These are phyloP conservation scores for Limenitis camilla DNA, from an alignment of 2,888 invertebrate species.

Conservation along the genomic window DNA sequence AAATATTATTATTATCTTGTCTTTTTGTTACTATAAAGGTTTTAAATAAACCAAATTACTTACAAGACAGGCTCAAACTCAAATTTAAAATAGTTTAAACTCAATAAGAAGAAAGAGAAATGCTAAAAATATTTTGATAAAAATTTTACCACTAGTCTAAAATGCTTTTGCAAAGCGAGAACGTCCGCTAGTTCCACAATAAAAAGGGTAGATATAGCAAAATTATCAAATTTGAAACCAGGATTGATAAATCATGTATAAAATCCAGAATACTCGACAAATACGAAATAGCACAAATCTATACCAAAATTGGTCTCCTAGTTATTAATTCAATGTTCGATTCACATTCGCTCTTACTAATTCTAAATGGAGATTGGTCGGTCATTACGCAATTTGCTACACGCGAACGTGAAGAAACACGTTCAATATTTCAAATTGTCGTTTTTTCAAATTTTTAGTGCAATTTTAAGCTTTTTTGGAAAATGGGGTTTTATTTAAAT, in stretches of 20 bases:
- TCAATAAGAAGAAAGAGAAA: no score
- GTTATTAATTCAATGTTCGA: conserved; percentile 9
- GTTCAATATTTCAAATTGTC: conserved; percentile 21
- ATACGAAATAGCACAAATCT: neutral
- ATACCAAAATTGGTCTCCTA: conserved; percentile 18
- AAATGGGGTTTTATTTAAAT: neutral
- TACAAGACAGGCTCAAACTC: no score
- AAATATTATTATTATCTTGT: no score
- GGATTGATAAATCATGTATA: neutral
- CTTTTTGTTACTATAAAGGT: no score
- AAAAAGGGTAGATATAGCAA: neutral
- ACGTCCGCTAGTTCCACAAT: neutral
- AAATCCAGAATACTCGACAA: conserved; percentile 1
- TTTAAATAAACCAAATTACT: no score
- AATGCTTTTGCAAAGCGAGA: no score
- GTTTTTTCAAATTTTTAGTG: neutral
- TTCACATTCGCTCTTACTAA: conserved; percentile 29
- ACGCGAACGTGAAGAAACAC: conserved; percentile 29
- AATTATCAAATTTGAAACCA: neutral
- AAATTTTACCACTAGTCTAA: no score
- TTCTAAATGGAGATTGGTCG: conserved; percentile 29
- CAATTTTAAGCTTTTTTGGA: neutral
- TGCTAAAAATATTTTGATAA: no score
- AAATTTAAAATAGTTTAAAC: no score
- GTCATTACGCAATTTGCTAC: conserved; percentile 51